phyloP scores from a whole-genome alignment of 2,797 vertebrate species.

The Etheostoma nigrum region DNA sequence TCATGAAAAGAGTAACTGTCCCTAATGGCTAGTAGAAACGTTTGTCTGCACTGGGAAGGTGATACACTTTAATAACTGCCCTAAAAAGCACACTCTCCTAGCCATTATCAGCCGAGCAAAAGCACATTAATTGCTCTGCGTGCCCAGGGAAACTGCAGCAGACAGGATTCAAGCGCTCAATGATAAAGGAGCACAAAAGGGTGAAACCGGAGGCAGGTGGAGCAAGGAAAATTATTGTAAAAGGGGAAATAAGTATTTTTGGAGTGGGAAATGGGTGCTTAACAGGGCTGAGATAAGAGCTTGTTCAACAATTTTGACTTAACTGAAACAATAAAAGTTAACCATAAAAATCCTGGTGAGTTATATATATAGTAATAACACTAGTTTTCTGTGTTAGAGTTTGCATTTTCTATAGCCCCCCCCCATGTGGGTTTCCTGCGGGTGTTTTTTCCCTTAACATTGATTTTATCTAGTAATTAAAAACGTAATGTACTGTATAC shows the following conservation, averaged over 20 bases:
- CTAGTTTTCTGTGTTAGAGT: not conserved
- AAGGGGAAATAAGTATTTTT: not conserved
- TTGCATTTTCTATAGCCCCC: not conserved
- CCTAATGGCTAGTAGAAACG: not conserved
- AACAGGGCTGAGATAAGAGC: not conserved
- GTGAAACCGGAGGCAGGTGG: not conserved
- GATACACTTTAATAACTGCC: not conserved
- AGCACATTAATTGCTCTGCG: not conserved
- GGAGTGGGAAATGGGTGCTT: not conserved
- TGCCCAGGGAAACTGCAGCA: not conserved
- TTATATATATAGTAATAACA: not conserved
- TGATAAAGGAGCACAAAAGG: not conserved
- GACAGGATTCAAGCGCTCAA: not conserved
- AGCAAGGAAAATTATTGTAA: not conserved
- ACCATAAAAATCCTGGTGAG: too few relatives aligned
- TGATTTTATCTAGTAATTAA: not conserved
- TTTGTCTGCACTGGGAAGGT: not conserved
- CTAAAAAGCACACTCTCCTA: not conserved
- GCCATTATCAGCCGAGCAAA: not conserved
- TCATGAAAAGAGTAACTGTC: not conserved
- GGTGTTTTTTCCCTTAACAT: not conserved
- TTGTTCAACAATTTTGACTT: not conserved
- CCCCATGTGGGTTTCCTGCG: not conserved
- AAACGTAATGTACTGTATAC: too few relatives aligned
- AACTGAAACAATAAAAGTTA: too few relatives aligned